Evolutionary conservation across 2,797 vertebrate species (phyloP).

Genomic region (Australoheros facetus): DNA sequence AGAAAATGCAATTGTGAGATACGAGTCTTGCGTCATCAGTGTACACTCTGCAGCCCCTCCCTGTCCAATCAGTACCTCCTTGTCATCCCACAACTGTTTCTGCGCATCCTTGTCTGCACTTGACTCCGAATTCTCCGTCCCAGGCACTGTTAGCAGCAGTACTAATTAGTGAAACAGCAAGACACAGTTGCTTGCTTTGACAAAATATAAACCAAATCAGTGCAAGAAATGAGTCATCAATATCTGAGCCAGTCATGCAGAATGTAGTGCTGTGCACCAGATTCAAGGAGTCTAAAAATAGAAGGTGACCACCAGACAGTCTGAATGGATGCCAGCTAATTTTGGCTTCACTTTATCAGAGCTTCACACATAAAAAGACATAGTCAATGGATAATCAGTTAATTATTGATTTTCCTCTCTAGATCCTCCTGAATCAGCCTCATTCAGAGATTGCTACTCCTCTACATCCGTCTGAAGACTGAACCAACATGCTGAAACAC

Average conservation of each 20-base stretch:
- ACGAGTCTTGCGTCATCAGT: neutral
- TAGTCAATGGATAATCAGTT: slow-evolving; percentile 55
- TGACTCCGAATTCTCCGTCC: slow-evolving; percentile 88
- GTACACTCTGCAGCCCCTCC: slow-evolving; percentile 1
- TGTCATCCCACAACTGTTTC: slow-evolving; percentile 90
- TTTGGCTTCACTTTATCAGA: slow-evolving; percentile 46
- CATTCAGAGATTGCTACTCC: slow-evolving; percentile 37
- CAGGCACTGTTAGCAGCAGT: slow-evolving; percentile 91
- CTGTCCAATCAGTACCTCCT: slow-evolving; percentile 84
- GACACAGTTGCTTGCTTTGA: slow-evolving; percentile 51
- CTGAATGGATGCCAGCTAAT: slow-evolving; percentile 60
- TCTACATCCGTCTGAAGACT: slow-evolving; percentile 7
- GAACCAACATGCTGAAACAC: neutral
- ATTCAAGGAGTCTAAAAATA: slow-evolving; percentile 71
- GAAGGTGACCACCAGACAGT: slow-evolving; percentile 66
- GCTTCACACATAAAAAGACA: slow-evolving; percentile 49
- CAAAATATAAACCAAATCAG: slow-evolving; percentile 51
- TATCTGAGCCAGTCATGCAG: slow-evolving; percentile 45
- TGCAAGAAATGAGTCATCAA: slow-evolving; percentile 65
- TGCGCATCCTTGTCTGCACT: slow-evolving; percentile 87
- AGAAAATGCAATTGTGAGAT: slow-evolving; percentile 34
- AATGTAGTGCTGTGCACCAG: slow-evolving; percentile 50
- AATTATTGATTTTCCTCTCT: slow-evolving; percentile 52
- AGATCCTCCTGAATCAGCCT: slow-evolving; percentile 35
- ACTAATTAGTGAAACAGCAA: slow-evolving; percentile 80